A percentile compares a stretch with the other conserved stretches of the same genome.
Evolutionary conservation across 2,113 vertebrate genomes (phyloP).

Genomic region (Strix aluco): DNA sequence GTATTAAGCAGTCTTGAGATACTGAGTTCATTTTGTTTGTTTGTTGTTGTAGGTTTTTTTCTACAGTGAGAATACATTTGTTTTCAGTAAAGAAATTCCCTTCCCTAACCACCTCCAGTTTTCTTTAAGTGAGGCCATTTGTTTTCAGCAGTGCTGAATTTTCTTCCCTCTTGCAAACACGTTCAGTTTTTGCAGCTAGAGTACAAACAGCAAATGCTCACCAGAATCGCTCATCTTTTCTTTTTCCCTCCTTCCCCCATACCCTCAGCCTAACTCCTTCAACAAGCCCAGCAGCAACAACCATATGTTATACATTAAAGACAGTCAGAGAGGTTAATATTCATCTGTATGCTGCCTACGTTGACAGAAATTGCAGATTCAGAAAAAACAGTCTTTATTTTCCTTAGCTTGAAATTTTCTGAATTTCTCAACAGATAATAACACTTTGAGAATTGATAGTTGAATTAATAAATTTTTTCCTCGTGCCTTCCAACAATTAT

Average conservation of each 20-base stretch:
- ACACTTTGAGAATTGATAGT: neutral
- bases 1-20: conserved; percentile 11
- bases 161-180: neutral
- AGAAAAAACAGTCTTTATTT: neutral
- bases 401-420: neutral
- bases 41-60: neutral
- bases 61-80: neutral
- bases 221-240: neutral
- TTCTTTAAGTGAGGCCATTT: conserved; percentile 42
- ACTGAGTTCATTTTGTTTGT: conserved; percentile 13
- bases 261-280: neutral
- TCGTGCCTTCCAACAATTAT: neutral
- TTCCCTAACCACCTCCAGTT: conserved; percentile 24
- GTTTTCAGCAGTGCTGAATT: conserved; percentile 12
- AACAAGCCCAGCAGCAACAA: neutral
- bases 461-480: neutral
- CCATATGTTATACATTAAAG: conserved; percentile 23
- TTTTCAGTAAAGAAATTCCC: conserved; percentile 49
- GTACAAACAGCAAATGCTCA: conserved; percentile 16
- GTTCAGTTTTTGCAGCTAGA: neutral
- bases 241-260: neutral
- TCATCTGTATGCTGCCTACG: neutral
- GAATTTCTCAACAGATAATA: neutral
- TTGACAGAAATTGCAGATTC: conserved; percentile 7
- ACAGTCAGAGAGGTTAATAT: conserved; percentile 31